phyloP scores from a whole-genome alignment of 2,888 invertebrate genomes.

The Himalopsyche kuldschensis region DNA sequence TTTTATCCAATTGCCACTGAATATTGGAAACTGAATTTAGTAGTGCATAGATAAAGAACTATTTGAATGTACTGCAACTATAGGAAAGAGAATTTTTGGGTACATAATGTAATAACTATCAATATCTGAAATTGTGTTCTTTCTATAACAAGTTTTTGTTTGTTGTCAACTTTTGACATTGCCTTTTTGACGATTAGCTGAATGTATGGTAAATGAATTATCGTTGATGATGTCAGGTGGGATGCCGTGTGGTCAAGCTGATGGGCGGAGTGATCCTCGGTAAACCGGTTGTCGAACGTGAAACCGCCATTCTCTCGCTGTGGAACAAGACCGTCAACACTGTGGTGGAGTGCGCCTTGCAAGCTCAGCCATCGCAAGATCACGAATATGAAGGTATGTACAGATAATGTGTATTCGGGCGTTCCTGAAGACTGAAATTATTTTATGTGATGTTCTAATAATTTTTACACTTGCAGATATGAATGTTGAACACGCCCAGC shows the following conservation, averaged over 20 bases:
- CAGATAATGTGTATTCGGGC: background rate
- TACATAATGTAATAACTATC: too few species aligned
- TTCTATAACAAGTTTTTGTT: too few species aligned
- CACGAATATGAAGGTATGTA: constrained; percentile 72
- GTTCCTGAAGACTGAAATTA: background rate
- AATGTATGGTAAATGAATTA: background rate
- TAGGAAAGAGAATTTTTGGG: too few species aligned
- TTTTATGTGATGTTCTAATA: background rate
- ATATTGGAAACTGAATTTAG: background rate
- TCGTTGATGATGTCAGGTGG: constrained; percentile 59
- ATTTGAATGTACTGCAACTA: too few species aligned
- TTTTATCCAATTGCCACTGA: background rate
- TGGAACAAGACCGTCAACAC: constrained; percentile 91
- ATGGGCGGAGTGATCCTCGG: constrained; percentile 82
- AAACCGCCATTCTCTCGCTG: constrained; percentile 86
- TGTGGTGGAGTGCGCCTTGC: constrained; percentile 81
- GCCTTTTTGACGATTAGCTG: background rate
- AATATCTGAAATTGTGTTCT: too few species aligned
- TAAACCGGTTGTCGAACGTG: constrained; percentile 82
- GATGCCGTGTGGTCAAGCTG: constrained; percentile 66
- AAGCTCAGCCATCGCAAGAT: constrained; percentile 64
- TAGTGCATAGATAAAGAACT: too few species aligned
- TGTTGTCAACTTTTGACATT: background rate
- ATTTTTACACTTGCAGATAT: constrained; percentile 65
- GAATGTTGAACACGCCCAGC: constrained; percentile 94